Evolutionary conservation across 2,888 invertebrate genomes (phyloP), one percentile per base, ranked within the genome.

Genomic region (Iphiclides podalirius): DNA sequence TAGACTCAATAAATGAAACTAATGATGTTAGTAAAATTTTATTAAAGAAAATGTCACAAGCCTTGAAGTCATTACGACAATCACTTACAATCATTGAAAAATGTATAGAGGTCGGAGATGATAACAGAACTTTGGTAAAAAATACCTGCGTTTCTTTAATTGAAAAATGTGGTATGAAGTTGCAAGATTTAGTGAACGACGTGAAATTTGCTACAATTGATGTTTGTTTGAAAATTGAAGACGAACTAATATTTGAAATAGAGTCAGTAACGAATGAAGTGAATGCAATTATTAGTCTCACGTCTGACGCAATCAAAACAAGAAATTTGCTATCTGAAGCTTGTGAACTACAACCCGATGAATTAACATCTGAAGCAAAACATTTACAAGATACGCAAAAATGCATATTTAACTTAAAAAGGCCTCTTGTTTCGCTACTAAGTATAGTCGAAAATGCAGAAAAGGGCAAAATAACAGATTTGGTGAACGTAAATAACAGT

Each of bases 71-170:
- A 20, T 73, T 95, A 14, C 93, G 93, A 63, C 90, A 92, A 60
- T 91, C 92, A 15, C 68, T 94, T 3, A 90, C 91, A 12, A 90
- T 93, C 1, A 90, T 94, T 28, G 92, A 93, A 70, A 92, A 92
- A 67, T 93, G 94, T 64, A 90, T 93, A 28, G 92, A 92, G 61
- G 90, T 93, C 57, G 92, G 93, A 70, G 92, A 91, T 58, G 91
- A 91, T 28, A 92, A 91, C 8, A 91, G 91, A 46, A 93, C 93
- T 0, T 75, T 94, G 6, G 92, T 93, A 1, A 93, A 93, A 65
- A 90, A 91, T 64, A 93, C 93, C 0, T 93, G 93, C 67, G 89
- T 91, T 9, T 92, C 92, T 59, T 90, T 93, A 52, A 80, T 94
- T 47, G 91, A 92, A 60, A 90, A 85, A 15, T 90, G 91, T 49